phyloP scores from a whole-genome alignment of 2,888 invertebrate species.

The Exephanes ischioxanthus region DNA sequence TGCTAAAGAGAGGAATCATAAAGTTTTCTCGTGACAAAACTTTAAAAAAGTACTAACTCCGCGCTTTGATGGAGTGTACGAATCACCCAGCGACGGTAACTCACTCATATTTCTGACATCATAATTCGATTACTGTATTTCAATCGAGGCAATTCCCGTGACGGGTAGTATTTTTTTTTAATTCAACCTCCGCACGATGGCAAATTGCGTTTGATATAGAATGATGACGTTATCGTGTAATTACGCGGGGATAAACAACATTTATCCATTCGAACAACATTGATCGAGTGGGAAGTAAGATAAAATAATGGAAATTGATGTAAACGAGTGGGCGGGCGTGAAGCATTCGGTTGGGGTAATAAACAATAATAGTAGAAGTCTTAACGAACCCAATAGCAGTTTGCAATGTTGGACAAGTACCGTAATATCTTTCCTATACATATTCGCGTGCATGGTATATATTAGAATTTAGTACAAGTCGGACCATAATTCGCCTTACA shows the following conservation, averaged over 20 bases:
- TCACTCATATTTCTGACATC: neutral
- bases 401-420: neutral
- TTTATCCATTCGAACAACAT: too few species aligned
- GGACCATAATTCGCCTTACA: slow-evolving; percentile 71
- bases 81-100: neutral
- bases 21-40: slow-evolving; percentile 24
- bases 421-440: slow-evolving; percentile 22
- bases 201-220: too few species aligned
- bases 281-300: too few species aligned
- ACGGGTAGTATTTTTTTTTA: neutral
- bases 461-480: slow-evolving; percentile 79
- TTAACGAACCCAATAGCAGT: slow-evolving; percentile 15
- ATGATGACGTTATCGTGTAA: too few species aligned
- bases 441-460: slow-evolving; percentile 70
- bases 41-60: slow-evolving; percentile 1
- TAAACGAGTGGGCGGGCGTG: too few species aligned
- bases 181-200: too few species aligned
- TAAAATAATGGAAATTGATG: too few species aligned
- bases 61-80: slow-evolving; percentile 19
- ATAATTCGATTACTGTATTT: neutral
- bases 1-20: slow-evolving; percentile 15
- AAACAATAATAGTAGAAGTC: neutral
- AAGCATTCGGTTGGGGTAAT: neutral
- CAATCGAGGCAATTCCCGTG: neutral
- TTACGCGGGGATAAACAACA: too few species aligned